These are phyloP conservation scores for Enteromius thamalakanensis DNA, from an alignment of 2,797 vertebrate species.

Conservation along the genomic window DNA sequence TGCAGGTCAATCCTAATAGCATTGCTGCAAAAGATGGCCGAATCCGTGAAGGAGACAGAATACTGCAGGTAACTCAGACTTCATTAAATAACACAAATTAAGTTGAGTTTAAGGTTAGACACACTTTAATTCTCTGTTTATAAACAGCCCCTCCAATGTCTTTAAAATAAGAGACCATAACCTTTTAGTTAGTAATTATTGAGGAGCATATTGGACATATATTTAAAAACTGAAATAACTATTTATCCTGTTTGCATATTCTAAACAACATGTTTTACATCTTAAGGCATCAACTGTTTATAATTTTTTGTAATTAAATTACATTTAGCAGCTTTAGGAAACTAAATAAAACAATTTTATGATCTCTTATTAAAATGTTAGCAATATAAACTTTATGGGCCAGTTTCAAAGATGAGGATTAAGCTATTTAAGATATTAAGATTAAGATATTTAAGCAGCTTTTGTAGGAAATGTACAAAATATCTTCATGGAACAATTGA, in stretches of 20 bases:
- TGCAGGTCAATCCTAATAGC: slow-evolving; percentile 86
- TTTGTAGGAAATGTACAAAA: background rate
- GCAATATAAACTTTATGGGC: background rate
- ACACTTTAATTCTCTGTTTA: background rate
- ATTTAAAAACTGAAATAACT: background rate
- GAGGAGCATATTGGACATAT: background rate
- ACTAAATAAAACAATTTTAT: background rate
- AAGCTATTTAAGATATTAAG: too few species aligned
- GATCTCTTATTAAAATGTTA: background rate
- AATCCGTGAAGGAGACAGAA: slow-evolving; percentile 84
- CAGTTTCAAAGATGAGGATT: too few species aligned
- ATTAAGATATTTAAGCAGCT: too few species aligned
- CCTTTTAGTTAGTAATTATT: background rate
- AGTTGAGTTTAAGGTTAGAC: background rate
- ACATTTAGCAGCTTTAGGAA: background rate
- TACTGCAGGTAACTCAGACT: slow-evolving; percentile 76
- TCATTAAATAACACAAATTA: background rate
- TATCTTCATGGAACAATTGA: background rate
- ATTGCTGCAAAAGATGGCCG: slow-evolving; percentile 85
- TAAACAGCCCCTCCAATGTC: background rate
- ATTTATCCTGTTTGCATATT: background rate
- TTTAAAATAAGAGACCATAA: background rate
- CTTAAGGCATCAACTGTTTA: background rate
- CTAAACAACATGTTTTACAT: background rate
- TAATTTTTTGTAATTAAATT: background rate